phyloP scores from a whole-genome alignment of 2,113 vertebrate genomes.

The Chaetura pelagica region DNA sequence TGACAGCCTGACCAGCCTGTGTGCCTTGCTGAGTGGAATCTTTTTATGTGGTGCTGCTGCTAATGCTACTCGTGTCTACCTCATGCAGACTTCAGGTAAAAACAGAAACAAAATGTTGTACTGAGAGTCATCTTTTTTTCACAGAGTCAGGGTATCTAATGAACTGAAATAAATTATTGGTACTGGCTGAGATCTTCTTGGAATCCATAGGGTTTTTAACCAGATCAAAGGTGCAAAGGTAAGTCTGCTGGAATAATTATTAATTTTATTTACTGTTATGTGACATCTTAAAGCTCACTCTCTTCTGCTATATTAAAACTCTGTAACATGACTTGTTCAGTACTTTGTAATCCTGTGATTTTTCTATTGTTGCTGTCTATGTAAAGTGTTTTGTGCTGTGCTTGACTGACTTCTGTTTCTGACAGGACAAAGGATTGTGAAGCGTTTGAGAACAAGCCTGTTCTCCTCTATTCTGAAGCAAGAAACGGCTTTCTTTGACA shows the following conservation, averaged over 20 bases:
- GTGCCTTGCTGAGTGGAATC: constrained; percentile 84
- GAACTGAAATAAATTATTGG: not conserved
- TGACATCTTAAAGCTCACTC: not conserved
- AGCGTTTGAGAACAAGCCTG: constrained; percentile 84
- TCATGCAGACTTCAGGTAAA: constrained; percentile 95
- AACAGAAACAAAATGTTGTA: not conserved
- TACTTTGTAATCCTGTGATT: not conserved
- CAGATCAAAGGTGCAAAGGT: not conserved
- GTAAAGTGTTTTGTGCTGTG: not conserved
- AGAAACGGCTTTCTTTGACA: constrained; percentile 96
- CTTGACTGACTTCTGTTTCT: constrained; percentile 16
- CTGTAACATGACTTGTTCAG: not conserved
- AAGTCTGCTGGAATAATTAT: not conserved
- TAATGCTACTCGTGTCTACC: constrained; percentile 91
- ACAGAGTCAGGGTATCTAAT: not conserved
- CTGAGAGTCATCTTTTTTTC: not conserved
- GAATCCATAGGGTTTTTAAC: not conserved
- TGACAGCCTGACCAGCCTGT: constrained; percentile 83
- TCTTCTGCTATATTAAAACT: not conserved
- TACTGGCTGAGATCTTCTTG: not conserved
- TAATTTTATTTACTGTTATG: not conserved
- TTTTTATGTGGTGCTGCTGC: constrained; percentile 92
- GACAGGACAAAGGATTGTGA: constrained; percentile 92
- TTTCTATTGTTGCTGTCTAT: not conserved
- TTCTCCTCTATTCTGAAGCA: constrained; percentile 93